Evolutionary conservation across 2,888 invertebrate species (phyloP).

Genomic region (Mamestra brassicae): DNA sequence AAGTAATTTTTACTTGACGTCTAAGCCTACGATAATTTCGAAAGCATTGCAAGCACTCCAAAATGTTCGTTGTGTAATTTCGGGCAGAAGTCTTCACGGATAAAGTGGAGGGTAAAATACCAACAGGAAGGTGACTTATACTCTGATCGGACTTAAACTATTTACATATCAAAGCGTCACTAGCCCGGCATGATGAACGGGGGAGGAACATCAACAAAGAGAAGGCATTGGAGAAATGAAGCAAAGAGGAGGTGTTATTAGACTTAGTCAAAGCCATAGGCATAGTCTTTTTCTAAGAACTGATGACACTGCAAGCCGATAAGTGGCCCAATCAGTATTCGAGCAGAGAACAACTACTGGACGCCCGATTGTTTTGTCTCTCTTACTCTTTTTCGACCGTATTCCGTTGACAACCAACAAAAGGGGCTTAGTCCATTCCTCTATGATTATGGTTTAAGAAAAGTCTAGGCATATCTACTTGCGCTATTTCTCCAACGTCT

Average conservation of each 20-base stretch:
- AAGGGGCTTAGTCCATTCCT: background rate
- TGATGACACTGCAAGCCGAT: background rate
- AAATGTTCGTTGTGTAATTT: background rate
- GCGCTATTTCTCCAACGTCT: too few species aligned
- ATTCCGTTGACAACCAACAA: background rate
- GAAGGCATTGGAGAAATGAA: background rate
- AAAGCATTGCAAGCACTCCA: background rate
- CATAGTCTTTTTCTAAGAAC: background rate
- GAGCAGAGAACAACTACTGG: too few species aligned
- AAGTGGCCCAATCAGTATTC: too few species aligned
- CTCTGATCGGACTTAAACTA: background rate
- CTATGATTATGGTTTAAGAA: background rate
- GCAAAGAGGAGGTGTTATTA: background rate
- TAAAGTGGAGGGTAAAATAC: background rate
- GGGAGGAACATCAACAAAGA: background rate
- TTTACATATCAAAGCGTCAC: background rate
- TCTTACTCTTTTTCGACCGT: background rate
- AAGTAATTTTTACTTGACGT: background rate
- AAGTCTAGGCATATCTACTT: too few species aligned
- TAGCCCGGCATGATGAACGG: background rate
- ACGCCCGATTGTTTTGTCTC: background rate
- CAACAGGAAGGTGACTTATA: background rate
- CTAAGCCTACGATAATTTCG: background rate
- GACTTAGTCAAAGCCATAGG: background rate
- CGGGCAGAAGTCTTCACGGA: background rate